Evolutionary conservation across 1,140 invertebrate species (phyloP), one percentile per base, ranked within the genome.

Genomic region (Platyscapa corneri): DNA sequence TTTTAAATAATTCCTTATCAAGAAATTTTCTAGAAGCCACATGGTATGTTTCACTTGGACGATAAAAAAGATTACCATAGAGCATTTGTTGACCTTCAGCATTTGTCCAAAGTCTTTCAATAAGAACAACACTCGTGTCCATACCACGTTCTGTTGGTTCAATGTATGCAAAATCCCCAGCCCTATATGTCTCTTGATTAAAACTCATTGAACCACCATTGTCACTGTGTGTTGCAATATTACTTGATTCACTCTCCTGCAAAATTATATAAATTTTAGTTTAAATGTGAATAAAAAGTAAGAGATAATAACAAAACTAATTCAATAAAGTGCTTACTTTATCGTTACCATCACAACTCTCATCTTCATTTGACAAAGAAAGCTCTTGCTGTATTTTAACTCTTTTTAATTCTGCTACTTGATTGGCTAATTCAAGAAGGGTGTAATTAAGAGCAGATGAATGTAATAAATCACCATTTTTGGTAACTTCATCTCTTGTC

Each of bases 1-100:
- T 99, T 93, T 99, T 98, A 91, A 99, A 99, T 23, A 99, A 96
- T 93, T 99, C 98, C 92, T 99, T 97, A 89, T 99, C 97, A 0
- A 99, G 94, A 92, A 99, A 99, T 93, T 98, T 99, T 88, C 98
- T 95, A 3, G 97, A 98, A 12, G 98, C 96, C 6, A 99, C 95
- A 93, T 99, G 99, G 93, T 97, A 99, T 0, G 99, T 99, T 93
- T 99, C 98, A 89, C 97, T 96, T 0, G 97, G 97, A 56, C 95
- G 94, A 80, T 94, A 93, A 87, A 94, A 94, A 65, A 92, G 86
- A 90, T 97, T 97, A 27, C 97, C 98, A 90, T 98, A 97, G 70
- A 99, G 94, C 95, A 98, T 98, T 88, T 97, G 96, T 87, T 97
- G 96, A 39, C 96, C 96, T 78, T 96, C 96, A 18, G 95, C 94